Percentiles rank a stretch among this genome's conserved stretches.
These are phyloP conservation scores for Tolmerus cingulatus DNA, from an alignment of 2,888 invertebrate genomes.

Conservation along the genomic window DNA sequence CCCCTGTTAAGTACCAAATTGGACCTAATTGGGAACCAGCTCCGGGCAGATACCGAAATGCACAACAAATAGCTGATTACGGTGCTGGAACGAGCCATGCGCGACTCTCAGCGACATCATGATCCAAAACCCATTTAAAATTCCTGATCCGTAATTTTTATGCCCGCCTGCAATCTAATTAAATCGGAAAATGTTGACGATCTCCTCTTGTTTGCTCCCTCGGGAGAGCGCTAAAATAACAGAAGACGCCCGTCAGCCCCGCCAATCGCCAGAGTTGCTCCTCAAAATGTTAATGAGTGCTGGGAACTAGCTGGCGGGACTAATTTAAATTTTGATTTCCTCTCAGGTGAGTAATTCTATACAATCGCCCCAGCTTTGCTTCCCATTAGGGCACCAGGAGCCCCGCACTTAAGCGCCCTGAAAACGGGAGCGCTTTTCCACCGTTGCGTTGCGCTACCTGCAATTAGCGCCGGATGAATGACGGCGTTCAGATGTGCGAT, in stretches of 20 bases:
- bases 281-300: constrained; percentile 32
- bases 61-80: background rate
- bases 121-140: background rate
- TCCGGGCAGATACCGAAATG: background rate
- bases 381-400: background rate
- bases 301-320: constrained; percentile 29
- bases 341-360: constrained; percentile 41
- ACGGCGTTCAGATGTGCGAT: background rate
- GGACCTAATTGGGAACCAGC: background rate
- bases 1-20: background rate
- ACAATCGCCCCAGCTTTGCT: background rate
- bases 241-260: background rate
- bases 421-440: background rate
- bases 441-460: background rate
- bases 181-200: constrained; percentile 16
- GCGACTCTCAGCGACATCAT: background rate
- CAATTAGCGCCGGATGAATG: background rate
- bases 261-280: background rate
- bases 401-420: background rate
- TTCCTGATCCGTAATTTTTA: constrained; percentile 10
- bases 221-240: background rate
- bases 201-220: background rate
- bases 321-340: constrained; percentile 41
- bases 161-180: constrained; percentile 18
- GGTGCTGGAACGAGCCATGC: background rate